phyloP scores from a whole-genome alignment of 2,888 invertebrate species.

The Gryllus longicercus region DNA sequence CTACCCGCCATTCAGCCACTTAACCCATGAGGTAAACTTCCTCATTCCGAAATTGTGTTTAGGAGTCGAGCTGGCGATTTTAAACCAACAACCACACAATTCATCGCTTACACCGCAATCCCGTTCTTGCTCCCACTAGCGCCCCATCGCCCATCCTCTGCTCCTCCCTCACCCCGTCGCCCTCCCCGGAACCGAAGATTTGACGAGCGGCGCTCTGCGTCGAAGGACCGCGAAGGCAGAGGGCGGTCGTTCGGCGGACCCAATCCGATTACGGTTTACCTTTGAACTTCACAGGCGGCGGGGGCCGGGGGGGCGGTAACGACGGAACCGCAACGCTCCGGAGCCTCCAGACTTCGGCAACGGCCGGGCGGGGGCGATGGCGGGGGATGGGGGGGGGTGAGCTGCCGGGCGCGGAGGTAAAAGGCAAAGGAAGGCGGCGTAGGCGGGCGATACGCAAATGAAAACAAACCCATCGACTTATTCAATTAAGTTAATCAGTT shows the following conservation, averaged over 20 bases:
- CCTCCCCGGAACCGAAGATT: too few relatives aligned
- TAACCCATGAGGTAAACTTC: too few relatives aligned
- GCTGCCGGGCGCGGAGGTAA: neutral
- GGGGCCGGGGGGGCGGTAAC: neutral
- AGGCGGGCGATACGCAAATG: conserved; percentile 11
- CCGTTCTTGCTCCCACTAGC: too few relatives aligned
- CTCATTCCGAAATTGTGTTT: too few relatives aligned
- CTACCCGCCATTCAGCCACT: too few relatives aligned
- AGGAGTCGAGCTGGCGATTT: too few relatives aligned
- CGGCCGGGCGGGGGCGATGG: neutral
- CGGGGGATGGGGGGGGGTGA: neutral
- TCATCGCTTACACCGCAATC: too few relatives aligned
- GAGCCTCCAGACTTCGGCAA: neutral
- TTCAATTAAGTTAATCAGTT: conserved; percentile 11
- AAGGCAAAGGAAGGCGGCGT: neutral
- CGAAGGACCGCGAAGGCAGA: neutral
- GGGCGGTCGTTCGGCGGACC: neutral
- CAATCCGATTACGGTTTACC: conserved; percentile 1
- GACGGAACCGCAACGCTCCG: neutral
- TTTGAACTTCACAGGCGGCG: neutral
- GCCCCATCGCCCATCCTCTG: too few relatives aligned
- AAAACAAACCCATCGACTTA: conserved; percentile 8
- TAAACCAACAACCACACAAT: too few relatives aligned
- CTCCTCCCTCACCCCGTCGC: too few relatives aligned
- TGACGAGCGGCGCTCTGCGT: too few relatives aligned